These are phyloP conservation scores for Calyptommatus sinebrachiatus DNA, from an alignment of 2,113 vertebrate species.

Conservation along the genomic window DNA sequence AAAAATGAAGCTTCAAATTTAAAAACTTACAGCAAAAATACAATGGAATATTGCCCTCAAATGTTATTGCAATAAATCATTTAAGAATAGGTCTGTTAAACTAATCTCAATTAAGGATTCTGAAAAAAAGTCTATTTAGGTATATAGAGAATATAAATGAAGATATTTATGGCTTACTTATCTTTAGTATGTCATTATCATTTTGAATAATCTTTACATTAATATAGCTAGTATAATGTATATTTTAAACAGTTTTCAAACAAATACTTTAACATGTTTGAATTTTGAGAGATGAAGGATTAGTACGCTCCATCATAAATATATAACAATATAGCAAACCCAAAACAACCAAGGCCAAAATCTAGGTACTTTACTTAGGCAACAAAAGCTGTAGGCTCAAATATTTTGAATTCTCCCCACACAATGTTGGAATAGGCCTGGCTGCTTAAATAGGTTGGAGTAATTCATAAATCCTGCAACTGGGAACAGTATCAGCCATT, in stretches of 20 bases:
- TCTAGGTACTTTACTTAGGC: conserved; percentile 5
- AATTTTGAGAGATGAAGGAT: conserved; percentile 39
- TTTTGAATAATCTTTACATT: conserved; percentile 68
- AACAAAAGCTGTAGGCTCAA: neutral
- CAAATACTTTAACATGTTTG: conserved; percentile 56
- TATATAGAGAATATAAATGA: conserved; percentile 74
- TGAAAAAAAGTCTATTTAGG: conserved; percentile 58
- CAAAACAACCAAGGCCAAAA: neutral
- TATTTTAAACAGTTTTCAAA: conserved; percentile 64
- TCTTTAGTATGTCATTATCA: conserved; percentile 69
- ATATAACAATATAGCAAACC: conserved; percentile 32
- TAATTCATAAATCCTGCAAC: conserved; percentile 10
- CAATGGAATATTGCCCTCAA: conserved; percentile 70
- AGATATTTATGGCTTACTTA: conserved; percentile 78
- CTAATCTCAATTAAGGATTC: conserved; percentile 72
- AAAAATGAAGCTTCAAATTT: conserved; percentile 65
- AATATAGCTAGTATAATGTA: conserved; percentile 60
- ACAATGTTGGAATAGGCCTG: neutral
- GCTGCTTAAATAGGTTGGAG: neutral
- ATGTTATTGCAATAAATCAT: conserved; percentile 67
- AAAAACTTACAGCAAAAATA: conserved; percentile 65
- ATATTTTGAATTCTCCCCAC: neutral
- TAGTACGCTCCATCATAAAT: conserved; percentile 45
- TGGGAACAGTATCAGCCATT: neutral
- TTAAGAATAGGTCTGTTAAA: conserved; percentile 72